Base-by-base conservation (phyloP, 2,797 vertebrate genomes). In the Falco rusticolus region DNA sequence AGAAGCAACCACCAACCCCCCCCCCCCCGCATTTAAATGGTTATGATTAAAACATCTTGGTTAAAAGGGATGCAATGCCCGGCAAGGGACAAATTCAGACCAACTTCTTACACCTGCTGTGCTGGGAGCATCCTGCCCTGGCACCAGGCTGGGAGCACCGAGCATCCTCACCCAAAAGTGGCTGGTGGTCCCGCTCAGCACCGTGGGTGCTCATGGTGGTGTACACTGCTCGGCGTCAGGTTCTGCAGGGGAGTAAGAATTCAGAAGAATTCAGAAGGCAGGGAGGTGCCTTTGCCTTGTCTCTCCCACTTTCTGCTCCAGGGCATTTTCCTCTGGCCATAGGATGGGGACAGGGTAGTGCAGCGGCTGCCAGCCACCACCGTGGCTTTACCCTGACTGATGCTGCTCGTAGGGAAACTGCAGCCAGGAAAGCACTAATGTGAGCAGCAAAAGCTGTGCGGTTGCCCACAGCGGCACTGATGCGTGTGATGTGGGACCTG, bases 31-130 rank as follows among this genome's bases (percentile, higher is more conserved):
- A 1, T 76, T 69, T 31, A 22, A 69, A 31, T 1, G 2, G 50
- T 50, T 43, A 4, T 6, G 26, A 8, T 69, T 63, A 17, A 61
- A 82, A 25, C 9, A 4, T 16, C 33, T 28, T 21, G 39, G 16
- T 64, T 16, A 31, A 39, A 51, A 57, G 89, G 63, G 69, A 33
- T 24, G 25, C 34, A 61, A 43, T 1, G 5, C 22, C 53, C 2
- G 3, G 10, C 15, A 19, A 1, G 1, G 47, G 53, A 41, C 5
- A 37, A 63, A 39, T n/a, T 45, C 43, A 45, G 33, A 25, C 3
- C 10, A 8, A 2, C 8, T 60, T 47, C 53, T 33, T 13, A 12
- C 1, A 0, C 45, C 14, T 3, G 18, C 33, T 22, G 10, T 10
- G 9, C 34, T 9, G 1, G 3, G 29, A 75, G 41, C 69, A n/a